Evolutionary conservation across 1,140 invertebrate species (phyloP).

Genomic region (Brachystomella parvula): DNA sequence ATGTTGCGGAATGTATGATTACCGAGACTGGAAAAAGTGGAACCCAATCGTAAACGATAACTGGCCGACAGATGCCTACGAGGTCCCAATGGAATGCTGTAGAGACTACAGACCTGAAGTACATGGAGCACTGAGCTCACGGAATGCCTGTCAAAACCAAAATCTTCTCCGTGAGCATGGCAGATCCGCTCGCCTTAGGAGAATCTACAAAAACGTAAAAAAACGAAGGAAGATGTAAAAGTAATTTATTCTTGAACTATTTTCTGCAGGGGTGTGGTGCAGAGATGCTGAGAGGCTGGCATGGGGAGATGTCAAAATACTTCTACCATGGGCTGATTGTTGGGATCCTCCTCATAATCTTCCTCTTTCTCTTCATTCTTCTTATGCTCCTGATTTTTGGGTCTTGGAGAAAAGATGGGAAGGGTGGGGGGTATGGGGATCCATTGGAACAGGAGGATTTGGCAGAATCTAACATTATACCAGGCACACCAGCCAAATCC

Average conservation of each 20-base stretch:
- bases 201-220: background rate
- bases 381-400: background rate
- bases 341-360: background rate
- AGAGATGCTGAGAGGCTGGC: background rate
- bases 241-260: background rate
- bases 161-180: background rate
- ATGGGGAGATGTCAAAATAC: background rate
- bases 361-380: background rate
- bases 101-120: background rate
- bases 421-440: background rate
- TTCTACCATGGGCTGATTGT: background rate
- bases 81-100: slow-evolving; percentile 5
- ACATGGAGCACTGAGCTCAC: background rate
- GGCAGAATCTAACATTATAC: slow-evolving; percentile 14
- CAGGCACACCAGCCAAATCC: slow-evolving; percentile 13
- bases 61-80: background rate
- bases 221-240: background rate
- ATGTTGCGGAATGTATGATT: slow-evolving; percentile 11
- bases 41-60: background rate
- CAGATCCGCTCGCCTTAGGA: background rate
- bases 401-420: background rate
- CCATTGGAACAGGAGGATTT: slow-evolving; percentile 14
- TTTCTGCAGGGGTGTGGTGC: background rate
- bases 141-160: background rate
- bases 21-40: slow-evolving; percentile 6